These are phyloP conservation scores for Marmota flaviventris DNA, from an alignment of 2,113 vertebrate genomes.

Conservation along the genomic window DNA sequence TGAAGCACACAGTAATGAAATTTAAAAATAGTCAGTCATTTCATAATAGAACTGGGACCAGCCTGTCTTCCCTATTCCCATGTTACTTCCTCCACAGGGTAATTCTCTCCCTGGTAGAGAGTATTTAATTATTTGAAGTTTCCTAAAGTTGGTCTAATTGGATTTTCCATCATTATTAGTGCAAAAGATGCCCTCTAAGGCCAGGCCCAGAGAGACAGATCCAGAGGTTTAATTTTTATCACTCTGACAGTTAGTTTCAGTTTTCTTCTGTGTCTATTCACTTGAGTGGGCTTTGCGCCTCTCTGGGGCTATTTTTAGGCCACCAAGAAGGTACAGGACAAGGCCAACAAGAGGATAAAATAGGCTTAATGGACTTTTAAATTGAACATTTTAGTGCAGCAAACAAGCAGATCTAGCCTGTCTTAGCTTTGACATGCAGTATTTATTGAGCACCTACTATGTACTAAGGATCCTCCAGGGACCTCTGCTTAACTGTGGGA, in stretches of 20 bases:
- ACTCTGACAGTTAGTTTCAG: neutral
- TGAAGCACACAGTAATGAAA: constrained; percentile 1
- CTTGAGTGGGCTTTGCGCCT: neutral
- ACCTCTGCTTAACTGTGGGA: neutral
- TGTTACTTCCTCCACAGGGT: neutral
- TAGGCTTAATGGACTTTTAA: neutral
- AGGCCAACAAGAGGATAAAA: neutral
- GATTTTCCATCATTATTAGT: constrained; percentile 45
- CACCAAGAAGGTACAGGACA: neutral
- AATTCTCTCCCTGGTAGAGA: neutral
- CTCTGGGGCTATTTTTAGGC: neutral
- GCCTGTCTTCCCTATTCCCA: neutral
- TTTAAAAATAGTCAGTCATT: neutral
- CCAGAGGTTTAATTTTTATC: neutral
- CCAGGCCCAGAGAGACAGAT: neutral
- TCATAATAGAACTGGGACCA: neutral
- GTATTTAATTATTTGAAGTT: constrained; percentile 61
- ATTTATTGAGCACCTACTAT: neutral
- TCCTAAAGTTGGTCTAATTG: constrained; percentile 62
- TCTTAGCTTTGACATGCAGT: neutral
- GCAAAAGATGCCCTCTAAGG: neutral
- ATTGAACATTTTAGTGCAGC: neutral
- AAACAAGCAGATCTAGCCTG: neutral
- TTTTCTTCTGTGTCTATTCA: neutral
- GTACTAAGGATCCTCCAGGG: neutral